phyloP scores from a whole-genome alignment of 2,888 invertebrate species.

The Boloria euphrosyne region DNA sequence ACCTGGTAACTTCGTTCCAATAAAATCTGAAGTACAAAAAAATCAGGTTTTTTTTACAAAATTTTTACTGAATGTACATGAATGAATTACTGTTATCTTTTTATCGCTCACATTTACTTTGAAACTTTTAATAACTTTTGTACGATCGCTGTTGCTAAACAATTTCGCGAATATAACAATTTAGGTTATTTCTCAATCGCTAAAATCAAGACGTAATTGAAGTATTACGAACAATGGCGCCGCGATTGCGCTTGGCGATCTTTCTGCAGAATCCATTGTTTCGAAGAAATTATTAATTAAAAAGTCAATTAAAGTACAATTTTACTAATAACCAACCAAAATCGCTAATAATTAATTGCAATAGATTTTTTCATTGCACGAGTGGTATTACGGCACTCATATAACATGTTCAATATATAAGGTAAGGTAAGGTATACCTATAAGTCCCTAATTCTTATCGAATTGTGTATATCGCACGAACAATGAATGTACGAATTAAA shows the following conservation, averaged over 20 bases:
- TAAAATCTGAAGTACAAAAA: too few relatives aligned
- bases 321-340: conserved; percentile 16
- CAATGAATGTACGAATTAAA: too few relatives aligned
- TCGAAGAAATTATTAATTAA: conserved; percentile 26
- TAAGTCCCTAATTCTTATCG: too few relatives aligned
- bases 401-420: too few relatives aligned
- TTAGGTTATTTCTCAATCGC: conserved; percentile 19
- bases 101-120: not conserved
- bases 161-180: conserved; percentile 15
- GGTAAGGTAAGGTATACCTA: too few relatives aligned
- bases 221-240: conserved; percentile 27
- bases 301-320: conserved; percentile 26
- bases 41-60: too few relatives aligned
- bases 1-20: too few relatives aligned
- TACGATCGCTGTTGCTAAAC: conserved; percentile 2
- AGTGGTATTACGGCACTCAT: too few relatives aligned
- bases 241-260: conserved; percentile 25
- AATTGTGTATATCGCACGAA: too few relatives aligned
- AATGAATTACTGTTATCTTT: too few relatives aligned
- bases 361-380: not conserved
- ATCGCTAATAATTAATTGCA: conserved; percentile 11
- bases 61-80: too few relatives aligned
- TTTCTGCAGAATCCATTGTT: conserved; percentile 18
- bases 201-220: conserved; percentile 27
- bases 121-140: not conserved